Base-by-base conservation (phyloP, 2,113 vertebrate species). In the Saimiri boliviensis region DNA sequence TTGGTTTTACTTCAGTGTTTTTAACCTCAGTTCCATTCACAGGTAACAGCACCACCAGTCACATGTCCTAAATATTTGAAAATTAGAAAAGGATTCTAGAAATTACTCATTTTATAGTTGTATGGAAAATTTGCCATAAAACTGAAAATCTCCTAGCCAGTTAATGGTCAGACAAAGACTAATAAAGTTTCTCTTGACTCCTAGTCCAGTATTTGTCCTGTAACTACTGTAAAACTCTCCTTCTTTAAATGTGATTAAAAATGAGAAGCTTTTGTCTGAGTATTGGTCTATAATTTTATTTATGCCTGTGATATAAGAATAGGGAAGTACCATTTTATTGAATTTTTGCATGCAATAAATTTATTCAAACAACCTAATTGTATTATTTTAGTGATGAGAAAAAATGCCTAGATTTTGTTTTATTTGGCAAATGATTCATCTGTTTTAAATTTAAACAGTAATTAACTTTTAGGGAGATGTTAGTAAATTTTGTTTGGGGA, bases 331-430 rank as follows among this genome's bases (percentile, higher is more conserved):
- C 27, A 63, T 88, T 96, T 70, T 85, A 45, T 40, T 76, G 87
- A 40, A 35, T 71, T 93, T 91, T 90, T 70, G 21, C 83, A 25
- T 60, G 7, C 25, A 74, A 11, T 80, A 35, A 21, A 88, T 86
- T 40, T 85, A n/a, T 79, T 79, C 47, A 35, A 35, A 84, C 35
- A 96, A 47, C 63, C 58, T 89, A 45, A 73, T 70, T 85, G 1
- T 86, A 54, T 81, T 94, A 91, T 81, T 94, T 97, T 81, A 85
- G n/a, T 93, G 40, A 79, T 85, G 37, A 94, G n/a, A 17, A 82
- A 93, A 95, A 94, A 93, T 71, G 6, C 32, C 49, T 82, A 86
- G 40, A 52, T 89, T 68, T 82, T 92, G 40, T 95, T 96, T 93
- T 80, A 49, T 77, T 97, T 97, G 87, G 14, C 35, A 92, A 7